Evolutionary conservation across 2,113 vertebrate species (phyloP).

Genomic region (Gymnocephalus cernua): DNA sequence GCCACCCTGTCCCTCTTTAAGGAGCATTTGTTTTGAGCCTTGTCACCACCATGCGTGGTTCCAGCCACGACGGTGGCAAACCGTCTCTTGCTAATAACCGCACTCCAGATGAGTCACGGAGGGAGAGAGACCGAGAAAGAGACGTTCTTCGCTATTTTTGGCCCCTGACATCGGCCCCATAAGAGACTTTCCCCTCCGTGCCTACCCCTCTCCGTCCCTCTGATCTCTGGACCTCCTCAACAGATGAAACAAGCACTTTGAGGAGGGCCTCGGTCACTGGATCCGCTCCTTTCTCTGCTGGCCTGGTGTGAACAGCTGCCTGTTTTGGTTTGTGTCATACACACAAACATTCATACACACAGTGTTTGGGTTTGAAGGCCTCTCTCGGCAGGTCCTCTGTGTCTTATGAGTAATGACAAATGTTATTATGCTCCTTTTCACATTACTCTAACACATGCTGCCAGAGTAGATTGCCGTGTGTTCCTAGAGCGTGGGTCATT

Average conservation of each 20-base stretch:
- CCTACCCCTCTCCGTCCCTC: conserved; percentile 57
- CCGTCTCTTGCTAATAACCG: conserved; percentile 82
- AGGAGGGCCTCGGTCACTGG: conserved; percentile 65
- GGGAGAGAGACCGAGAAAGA: conserved; percentile 46
- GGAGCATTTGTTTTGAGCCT: conserved; percentile 85
- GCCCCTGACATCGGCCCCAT: conserved; percentile 68
- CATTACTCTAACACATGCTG: conserved; percentile 87
- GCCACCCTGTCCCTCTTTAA: conserved; percentile 60
- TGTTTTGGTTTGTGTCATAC: conserved; percentile 73
- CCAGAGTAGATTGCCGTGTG: conserved; percentile 87
- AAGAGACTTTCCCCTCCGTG: conserved; percentile 58
- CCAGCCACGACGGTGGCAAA: conserved; percentile 81
- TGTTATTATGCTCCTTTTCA: conserved; percentile 83
- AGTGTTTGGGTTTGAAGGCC: conserved; percentile 57
- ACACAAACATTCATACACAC: conserved; percentile 58
- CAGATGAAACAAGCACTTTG: conserved; percentile 80
- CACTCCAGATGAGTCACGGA: conserved; percentile 72
- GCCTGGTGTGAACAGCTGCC: conserved; percentile 70
- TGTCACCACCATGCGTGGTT: conserved; percentile 78
- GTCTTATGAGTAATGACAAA: conserved; percentile 84
- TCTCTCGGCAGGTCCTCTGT: conserved; percentile 51
- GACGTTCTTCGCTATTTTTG: conserved; percentile 76
- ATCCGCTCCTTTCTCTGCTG: conserved; percentile 52
- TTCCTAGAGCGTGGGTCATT: conserved; percentile 89
- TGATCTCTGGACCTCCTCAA: conserved; percentile 83